Evolutionary conservation across 1,140 invertebrate genomes (phyloP).

Genomic region (Thaumetopoea pityocampa): DNA sequence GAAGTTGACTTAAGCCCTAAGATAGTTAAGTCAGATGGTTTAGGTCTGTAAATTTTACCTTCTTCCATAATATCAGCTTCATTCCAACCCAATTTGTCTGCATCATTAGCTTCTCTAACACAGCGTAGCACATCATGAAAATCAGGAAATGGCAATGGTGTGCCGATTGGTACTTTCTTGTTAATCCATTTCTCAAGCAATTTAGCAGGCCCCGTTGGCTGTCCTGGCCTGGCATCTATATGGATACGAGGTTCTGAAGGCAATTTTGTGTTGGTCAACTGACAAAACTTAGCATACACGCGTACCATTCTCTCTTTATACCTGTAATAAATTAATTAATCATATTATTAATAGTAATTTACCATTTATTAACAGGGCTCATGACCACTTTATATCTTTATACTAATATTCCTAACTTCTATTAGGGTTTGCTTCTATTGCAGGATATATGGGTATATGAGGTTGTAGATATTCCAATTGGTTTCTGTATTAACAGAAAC

Average conservation of each 20-base stretch:
- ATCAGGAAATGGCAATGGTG: slow-evolving; percentile 57
- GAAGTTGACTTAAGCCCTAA: no score
- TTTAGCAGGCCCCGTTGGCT: slow-evolving; percentile 43
- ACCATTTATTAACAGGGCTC: no score
- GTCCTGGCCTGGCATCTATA: slow-evolving; percentile 45
- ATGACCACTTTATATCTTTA: no score
- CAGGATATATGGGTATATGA: no score
- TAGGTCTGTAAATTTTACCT: slow-evolving; percentile 32
- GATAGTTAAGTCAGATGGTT: no score
- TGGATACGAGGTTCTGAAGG: slow-evolving; percentile 59
- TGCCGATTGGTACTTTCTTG: slow-evolving; percentile 59
- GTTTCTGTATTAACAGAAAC: no score
- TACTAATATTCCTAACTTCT: no score
- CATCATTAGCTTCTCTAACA: slow-evolving; percentile 54
- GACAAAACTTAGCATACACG: slow-evolving; percentile 62
- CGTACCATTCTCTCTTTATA: slow-evolving; percentile 60
- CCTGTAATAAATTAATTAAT: slow-evolving; percentile 32
- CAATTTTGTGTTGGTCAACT: slow-evolving; percentile 63
- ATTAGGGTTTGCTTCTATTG: no score
- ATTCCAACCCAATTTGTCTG: slow-evolving; percentile 54
- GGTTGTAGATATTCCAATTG: no score
- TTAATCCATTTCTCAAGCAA: slow-evolving; percentile 59
- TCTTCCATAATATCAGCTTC: slow-evolving; percentile 63
- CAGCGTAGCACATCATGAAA: slow-evolving; percentile 64
- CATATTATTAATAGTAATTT: no score